Evolutionary conservation across 2,888 invertebrate genomes (phyloP).

Genomic region (Bombylius discolor): DNA sequence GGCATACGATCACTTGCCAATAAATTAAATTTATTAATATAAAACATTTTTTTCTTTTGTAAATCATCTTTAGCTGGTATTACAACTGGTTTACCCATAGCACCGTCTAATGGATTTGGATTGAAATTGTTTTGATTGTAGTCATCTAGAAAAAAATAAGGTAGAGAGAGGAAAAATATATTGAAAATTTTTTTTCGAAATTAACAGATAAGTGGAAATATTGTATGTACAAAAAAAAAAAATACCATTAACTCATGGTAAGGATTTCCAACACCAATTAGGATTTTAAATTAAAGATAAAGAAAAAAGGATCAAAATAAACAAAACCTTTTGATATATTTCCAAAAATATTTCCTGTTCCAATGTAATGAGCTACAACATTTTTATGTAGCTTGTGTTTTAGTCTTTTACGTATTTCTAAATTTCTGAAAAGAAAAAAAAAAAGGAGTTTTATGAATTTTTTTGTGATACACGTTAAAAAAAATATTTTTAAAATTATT

Average conservation of each 20-base stretch:
- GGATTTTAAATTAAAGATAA: neutral
- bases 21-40: constrained; percentile 77
- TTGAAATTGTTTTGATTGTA: constrained; percentile 62
- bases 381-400: constrained; percentile 36
- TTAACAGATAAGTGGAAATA: neutral
- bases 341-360: constrained; percentile 62
- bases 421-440: constrained; percentile 3
- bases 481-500: neutral
- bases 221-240: no score
- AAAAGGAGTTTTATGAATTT: no score
- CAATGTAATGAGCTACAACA: constrained; percentile 80
- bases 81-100: constrained; percentile 66
- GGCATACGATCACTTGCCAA: constrained; percentile 80
- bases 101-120: constrained; percentile 61
- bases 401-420: constrained; percentile 1
- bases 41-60: constrained; percentile 64
- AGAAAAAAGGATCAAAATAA: neutral
- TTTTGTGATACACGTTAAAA: neutral
- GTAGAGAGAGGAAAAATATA: constrained; percentile 4
- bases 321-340: constrained; percentile 60
- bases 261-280: no score
- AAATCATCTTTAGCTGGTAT: constrained; percentile 60
- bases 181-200: neutral
- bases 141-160: constrained; percentile 27
- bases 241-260: no score